Conservation (phyloP, 2,888 invertebrate genomes). For the Trimorus sp. region DNA sequence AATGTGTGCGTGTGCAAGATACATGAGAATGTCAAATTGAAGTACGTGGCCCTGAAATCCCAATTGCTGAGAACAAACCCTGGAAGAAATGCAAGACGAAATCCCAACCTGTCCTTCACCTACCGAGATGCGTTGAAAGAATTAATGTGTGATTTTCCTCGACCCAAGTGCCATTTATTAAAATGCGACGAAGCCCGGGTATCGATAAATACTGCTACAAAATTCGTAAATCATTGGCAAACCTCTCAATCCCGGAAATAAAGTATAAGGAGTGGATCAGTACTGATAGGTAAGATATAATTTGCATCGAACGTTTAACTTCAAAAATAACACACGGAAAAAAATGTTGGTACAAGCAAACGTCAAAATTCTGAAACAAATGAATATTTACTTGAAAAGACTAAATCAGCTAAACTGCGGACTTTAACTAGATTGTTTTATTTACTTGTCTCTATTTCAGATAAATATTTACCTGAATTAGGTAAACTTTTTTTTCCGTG, state of each 20-base stretch:
- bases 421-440: too few relatives aligned
- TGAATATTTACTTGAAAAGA: too few relatives aligned
- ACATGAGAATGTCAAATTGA: slow-evolving; percentile 35
- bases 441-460: too few relatives aligned
- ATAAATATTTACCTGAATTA: too few relatives aligned
- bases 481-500: too few relatives aligned
- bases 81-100: background rate
- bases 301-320: background rate
- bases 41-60: background rate
- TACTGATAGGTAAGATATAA: slow-evolving; percentile 30
- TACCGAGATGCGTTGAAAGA: slow-evolving; percentile 4
- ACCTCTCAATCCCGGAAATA: background rate
- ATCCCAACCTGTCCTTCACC: background rate
- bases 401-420: too few relatives aligned
- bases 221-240: background rate
- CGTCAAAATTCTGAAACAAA: too few relatives aligned
- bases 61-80: background rate
- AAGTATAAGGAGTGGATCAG: slow-evolving; percentile 22
- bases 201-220: slow-evolving; percentile 14
- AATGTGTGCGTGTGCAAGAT: slow-evolving; percentile 24
- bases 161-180: background rate
- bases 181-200: slow-evolving; percentile 13
- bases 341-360: too few relatives aligned
- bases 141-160: background rate
- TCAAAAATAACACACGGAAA: too few relatives aligned